phyloP scores from a whole-genome alignment of 2,113 vertebrate genomes.

The Prionailurus bengalensis region DNA sequence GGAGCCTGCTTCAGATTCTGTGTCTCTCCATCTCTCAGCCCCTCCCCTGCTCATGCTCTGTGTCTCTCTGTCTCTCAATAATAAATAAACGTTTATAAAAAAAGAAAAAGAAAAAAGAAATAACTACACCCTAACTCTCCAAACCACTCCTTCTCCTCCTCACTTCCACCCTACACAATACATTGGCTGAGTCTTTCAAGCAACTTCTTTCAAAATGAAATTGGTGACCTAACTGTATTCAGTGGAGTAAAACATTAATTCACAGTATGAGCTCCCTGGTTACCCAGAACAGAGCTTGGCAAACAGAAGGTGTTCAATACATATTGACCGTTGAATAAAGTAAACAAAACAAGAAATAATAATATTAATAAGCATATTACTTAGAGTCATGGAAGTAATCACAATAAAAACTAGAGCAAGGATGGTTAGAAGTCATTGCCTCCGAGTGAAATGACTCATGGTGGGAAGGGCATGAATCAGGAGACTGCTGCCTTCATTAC shows the following conservation, averaged over 20 bases:
- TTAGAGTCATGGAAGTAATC: neutral
- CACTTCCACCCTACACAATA: neutral
- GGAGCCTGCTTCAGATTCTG: no score
- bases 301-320: neutral
- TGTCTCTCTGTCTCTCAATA: no score
- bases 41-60: no score
- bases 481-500: neutral
- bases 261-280: neutral
- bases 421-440: neutral
- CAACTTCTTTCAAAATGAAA: slow-evolving; percentile 4
- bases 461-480: neutral
- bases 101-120: neutral
- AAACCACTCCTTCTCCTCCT: neutral
- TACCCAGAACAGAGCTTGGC: neutral
- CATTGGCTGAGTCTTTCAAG: neutral
- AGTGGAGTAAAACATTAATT: neutral
- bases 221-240: neutral
- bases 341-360: slow-evolving; percentile 13
- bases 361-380: neutral
- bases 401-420: neutral
- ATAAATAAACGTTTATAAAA: no score
- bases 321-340: neutral
- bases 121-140: neutral
- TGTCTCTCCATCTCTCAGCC: no score
- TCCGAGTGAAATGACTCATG: neutral